Evolutionary conservation across 1,140 invertebrate species (phyloP), one percentile per base, ranked within the genome.

Genomic region (Drosophila arizonae): DNA sequence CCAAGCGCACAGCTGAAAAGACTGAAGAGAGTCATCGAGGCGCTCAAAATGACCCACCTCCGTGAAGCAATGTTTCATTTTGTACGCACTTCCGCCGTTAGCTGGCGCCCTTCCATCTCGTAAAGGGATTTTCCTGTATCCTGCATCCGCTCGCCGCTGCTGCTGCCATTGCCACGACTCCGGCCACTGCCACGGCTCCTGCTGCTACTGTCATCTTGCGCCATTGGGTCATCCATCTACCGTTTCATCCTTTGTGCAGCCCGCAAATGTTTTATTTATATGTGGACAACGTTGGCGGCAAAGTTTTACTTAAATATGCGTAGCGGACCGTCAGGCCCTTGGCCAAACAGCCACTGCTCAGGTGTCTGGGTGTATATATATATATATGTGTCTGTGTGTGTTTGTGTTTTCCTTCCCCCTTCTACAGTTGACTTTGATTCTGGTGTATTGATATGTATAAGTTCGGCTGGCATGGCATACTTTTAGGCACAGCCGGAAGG

Each of bases 261-360:
- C 85, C 85, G 77, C 84, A 89, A 89, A 88, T 88, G 85, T 88
- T 88, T 88, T 88, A 88, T 88, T 88, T 88, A 88, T 88, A 79
- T 88, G 84, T 88, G 85, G 85, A 89, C 81, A 81, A 68, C 70
- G 65, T 65, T 62, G 72, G 62, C 69, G 74, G 70, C 74, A 68
- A 77, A 77, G 69, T 74, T 77, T 74, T 86, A 87, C 81, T 86
- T 81, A 86, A 86, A 87, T 86, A 86, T 87, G 81, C 81, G 78
- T 77, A 50, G 80, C 62, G 50, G 60, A 48, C 41, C 46, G 76
- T 57, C 61, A 61, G 28, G 24, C 33, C 21, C 45, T 11, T 48
- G 26, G 17, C 51, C 62, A 48, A 52, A 46, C 13, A 62, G 58
- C 69, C 57, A 66, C 76, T 69, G 71, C 74, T 77, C 81, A 86